Evolutionary conservation across 2,113 vertebrate genomes (phyloP), one percentile per base, ranked within the genome.

Genomic region (Ailurus styani): DNA sequence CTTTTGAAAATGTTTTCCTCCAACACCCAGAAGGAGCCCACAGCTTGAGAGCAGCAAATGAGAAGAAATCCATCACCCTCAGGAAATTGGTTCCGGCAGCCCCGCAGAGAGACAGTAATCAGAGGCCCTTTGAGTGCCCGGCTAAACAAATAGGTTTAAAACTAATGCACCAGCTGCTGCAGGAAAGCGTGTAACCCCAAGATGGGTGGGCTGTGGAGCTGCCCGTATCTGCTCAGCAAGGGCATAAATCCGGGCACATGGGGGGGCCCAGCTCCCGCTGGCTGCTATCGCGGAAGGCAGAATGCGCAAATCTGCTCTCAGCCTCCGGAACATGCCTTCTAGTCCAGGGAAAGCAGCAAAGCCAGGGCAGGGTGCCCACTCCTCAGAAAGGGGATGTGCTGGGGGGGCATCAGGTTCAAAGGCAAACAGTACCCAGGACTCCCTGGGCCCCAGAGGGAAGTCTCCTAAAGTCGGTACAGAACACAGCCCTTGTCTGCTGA

Each of bases 11-110:
- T n/a, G 13, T 62, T 85, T 91, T 91, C 57, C 18, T 91, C 50
- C 47, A 5, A 6, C 18, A 68, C 60, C 17, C n/a, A 10, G 73
- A 81, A 73, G 66, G 45, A 94, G 20, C 62, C 47, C 45, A 37
- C 92, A 87, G 73, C 87, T 73, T 91, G 96, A 82, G 31, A 82
- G 47, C 54, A 75, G n/a, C 47, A n/a, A 45, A 75, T 3, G 64
- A 82, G 75, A 40, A 91, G 66, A 60, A 86, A 52, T 87, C 40
- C 15, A 13, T 86, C 72, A 68, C n/a, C 68, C 86, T 90, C 40
- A 62, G 91, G 64, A 73, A 94, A 64, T 8, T 40, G 95, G 52
- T 47, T 40, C 64, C 2, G 8, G 62, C 25, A 4, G 3, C 42
- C 82, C 70, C 0, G 1, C 34, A 25, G 79, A 86, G 72, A 25